Evolutionary conservation across 2,797 vertebrate genomes (phyloP), one percentile per base, ranked within the genome.

Genomic region (Halcyon badia): DNA sequence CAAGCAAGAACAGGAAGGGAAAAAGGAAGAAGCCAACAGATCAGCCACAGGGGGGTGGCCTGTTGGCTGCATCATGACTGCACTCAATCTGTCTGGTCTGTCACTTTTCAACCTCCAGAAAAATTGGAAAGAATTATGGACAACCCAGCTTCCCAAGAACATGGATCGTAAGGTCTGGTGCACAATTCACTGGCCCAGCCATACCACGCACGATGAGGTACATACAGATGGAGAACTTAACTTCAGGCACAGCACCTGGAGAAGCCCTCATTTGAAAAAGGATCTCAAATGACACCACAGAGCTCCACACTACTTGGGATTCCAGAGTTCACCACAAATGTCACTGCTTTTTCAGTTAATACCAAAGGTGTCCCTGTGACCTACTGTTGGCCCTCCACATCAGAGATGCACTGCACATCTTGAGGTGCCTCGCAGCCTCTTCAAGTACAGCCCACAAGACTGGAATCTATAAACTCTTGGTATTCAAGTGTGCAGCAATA

Each of bases 391-490:
- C 28, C 14, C 14, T 66, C 52, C 42, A 33, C 9, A 26, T 1
- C 0, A 3, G 44, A 70, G 31, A 22, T 9, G 17, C 19, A n/a
- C 16, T 16, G 17, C 48, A 54, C 11, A 1, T 3, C 5, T 42
- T 16, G 4, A 73, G 7, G 17, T 41, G 26, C 12, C 42, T 66
- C 39, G 46, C 3, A 4, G 60, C 19, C 31, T 73, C n/a, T 44
- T 73, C 48, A 25, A 0, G 0, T 12, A 56, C 9, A 51, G 54
- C 11, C 39, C 35, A 11, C 5, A n/a, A 3, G 9, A n/a, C 8
- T 61, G 39, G 1, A 83, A 73, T 16, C 20, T 42, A 28, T 14
- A 57, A 58, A 66, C 75, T 39, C 35, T 9, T 73, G 5, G 5
- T 20, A 18, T n/a, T 51, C 26, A 4, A 58, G 25, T 58, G 51